Conservation (phyloP, 2,797 vertebrate species). For the Lates japonicus region DNA sequence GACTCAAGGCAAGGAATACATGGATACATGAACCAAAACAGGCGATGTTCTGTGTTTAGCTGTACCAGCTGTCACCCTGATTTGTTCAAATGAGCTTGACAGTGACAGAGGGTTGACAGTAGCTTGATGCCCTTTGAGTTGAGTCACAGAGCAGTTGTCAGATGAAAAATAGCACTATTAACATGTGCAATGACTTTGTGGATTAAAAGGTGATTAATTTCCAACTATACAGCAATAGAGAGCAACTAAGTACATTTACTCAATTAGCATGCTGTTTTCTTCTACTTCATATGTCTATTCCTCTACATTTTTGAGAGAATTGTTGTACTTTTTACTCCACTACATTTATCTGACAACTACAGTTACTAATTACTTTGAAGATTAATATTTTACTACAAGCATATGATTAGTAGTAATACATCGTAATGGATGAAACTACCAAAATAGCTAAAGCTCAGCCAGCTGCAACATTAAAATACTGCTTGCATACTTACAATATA, state of each 20-base stretch:
- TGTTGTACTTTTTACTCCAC: not conserved
- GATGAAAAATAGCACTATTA: constrained; percentile 20
- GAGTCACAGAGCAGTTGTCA: constrained; percentile 23
- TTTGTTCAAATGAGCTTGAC: constrained; percentile 19
- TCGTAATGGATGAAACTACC: not conserved
- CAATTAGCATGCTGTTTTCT: not conserved
- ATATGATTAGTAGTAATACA: not conserved
- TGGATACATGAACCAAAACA: not conserved
- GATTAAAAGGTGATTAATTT: not conserved
- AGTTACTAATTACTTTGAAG: not conserved
- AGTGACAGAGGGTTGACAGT: constrained; percentile 26
- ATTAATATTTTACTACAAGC: not conserved
- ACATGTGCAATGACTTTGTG: not conserved
- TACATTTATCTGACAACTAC: not conserved
- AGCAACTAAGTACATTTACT: not conserved
- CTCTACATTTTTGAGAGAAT: not conserved
- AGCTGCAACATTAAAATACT: constrained; percentile 5
- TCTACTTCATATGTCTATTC: not conserved
- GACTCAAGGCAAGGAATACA: not conserved
- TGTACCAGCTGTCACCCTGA: constrained; percentile 7
- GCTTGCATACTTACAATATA: not conserved
- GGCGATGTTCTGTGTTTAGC: not conserved
- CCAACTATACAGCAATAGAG: not conserved
- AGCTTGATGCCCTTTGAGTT: constrained; percentile 15
- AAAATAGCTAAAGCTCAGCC: not conserved